Conservation (phyloP, 1,140 invertebrate genomes). For the Lasioglossum albipes region DNA sequence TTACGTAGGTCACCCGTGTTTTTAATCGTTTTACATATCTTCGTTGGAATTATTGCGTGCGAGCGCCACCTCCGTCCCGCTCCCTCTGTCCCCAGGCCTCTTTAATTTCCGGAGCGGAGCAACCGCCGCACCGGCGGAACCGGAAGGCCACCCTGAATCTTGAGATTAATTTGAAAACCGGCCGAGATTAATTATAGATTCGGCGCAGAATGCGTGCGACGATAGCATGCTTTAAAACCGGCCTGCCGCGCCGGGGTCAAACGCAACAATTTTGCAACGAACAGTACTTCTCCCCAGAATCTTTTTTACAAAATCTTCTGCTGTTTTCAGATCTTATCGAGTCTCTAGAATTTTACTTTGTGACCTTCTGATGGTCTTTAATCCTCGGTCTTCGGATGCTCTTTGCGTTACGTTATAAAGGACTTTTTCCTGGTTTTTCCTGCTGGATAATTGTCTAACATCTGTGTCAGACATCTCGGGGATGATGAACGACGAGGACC, state of each 20-base stretch:
- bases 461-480: not conserved
- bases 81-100: slow-evolving; percentile 23
- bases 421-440: too few species aligned
- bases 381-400: too few species aligned
- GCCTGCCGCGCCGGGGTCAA: too few species aligned
- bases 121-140: not conserved
- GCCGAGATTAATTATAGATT: not conserved
- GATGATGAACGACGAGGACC: not conserved
- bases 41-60: slow-evolving; percentile 41
- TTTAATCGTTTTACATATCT: slow-evolving; percentile 51
- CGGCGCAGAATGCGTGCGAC: not conserved
- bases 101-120: slow-evolving; percentile 42
- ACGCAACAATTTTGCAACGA: too few species aligned
- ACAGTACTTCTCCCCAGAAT: too few species aligned
- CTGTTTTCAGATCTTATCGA: too few species aligned
- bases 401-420: too few species aligned
- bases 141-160: slow-evolving; percentile 1
- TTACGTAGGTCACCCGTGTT: slow-evolving; percentile 53
- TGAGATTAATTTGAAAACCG: slow-evolving; percentile 42
- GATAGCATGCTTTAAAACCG: too few species aligned
- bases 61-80: slow-evolving; percentile 20
- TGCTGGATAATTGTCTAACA: not conserved
- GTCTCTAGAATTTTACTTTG: too few species aligned
- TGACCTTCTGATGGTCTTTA: too few species aligned
- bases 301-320: too few species aligned